These are phyloP conservation scores for Deroptyus accipitrinus DNA, from an alignment of 2,113 vertebrate species.

Conservation along the genomic window DNA sequence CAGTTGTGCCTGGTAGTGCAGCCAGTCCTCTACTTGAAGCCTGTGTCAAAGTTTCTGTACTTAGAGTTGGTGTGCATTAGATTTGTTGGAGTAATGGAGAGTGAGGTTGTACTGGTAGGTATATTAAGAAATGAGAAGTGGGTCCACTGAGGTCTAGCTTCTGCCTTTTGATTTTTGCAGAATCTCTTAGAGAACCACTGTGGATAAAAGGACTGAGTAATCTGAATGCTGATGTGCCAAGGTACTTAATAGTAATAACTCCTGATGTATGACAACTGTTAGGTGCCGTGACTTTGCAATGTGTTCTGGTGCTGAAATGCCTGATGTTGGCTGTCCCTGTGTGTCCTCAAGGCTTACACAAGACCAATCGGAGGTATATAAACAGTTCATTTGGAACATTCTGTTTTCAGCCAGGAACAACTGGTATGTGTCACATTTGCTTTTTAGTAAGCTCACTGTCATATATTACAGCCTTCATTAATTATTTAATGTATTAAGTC, in stretches of 20 bases:
- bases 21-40: neutral
- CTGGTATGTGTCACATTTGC: neutral
- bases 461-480: neutral
- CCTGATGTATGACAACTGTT: neutral
- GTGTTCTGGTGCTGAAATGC: neutral
- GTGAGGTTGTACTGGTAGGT: neutral
- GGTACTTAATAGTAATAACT: neutral
- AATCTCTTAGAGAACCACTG: neutral
- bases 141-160: neutral
- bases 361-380: neutral
- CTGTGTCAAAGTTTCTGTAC: neutral
- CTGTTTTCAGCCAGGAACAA: neutral
- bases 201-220: neutral
- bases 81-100: neutral
- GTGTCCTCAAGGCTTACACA: neutral
- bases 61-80: neutral
- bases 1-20: neutral
- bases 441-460: neutral
- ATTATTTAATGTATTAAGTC: neutral
- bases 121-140: neutral
- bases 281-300: neutral
- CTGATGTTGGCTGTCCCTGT: neutral
- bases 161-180: neutral
- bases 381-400: neutral
- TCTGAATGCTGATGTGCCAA: neutral